These are phyloP conservation scores for Mionectes olivaceus DNA, from an alignment of 2,797 vertebrate species.

Conservation along the genomic window DNA sequence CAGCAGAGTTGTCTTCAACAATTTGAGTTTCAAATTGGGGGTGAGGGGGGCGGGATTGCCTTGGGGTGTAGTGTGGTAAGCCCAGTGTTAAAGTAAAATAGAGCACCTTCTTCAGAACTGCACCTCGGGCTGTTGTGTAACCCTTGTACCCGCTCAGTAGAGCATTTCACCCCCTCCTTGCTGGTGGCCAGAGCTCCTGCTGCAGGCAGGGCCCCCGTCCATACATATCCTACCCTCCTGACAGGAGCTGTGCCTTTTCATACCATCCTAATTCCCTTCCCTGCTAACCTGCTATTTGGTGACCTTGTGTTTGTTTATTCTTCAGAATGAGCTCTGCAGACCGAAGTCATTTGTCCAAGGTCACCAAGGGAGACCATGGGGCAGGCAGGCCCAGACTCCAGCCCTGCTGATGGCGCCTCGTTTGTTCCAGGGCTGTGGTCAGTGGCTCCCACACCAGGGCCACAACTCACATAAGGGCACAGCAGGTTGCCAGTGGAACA, in stretches of 20 bases:
- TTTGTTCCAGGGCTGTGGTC: constrained; percentile 13
- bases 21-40: background rate
- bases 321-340: background rate
- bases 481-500: background rate
- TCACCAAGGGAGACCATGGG: background rate
- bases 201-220: background rate
- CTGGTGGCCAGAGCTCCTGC: background rate
- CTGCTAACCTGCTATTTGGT: background rate
- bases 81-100: background rate
- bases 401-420: background rate
- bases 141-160: rapidly evolving
- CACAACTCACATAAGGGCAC: background rate
- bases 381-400: background rate
- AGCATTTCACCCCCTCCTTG: background rate
- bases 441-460: background rate
- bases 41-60: background rate
- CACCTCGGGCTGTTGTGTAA: background rate
- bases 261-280: background rate
- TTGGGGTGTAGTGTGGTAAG: background rate
- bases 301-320: background rate
- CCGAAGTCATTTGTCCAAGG: background rate
- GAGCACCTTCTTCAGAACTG: background rate
- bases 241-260: background rate
- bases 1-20: background rate
- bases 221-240: background rate